Percentiles rank a stretch among this genome's conserved stretches.
phyloP scores from a whole-genome alignment of 2,113 vertebrate species.

The Coturnix japonica region DNA sequence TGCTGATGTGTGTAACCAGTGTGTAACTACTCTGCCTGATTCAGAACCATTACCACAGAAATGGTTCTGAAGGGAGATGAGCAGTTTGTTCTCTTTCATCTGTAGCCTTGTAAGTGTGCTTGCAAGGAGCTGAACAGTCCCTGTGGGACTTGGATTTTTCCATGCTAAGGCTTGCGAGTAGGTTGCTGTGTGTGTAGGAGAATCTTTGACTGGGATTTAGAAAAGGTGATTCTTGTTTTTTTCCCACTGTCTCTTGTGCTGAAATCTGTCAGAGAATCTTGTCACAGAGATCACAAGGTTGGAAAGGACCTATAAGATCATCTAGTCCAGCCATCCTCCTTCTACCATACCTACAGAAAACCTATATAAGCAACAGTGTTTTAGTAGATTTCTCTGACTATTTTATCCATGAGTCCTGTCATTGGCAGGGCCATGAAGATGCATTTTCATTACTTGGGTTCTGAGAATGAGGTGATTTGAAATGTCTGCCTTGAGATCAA shows the following conservation, averaged over 20 bases:
- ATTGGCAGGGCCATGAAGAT: neutral
- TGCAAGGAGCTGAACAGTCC: neutral
- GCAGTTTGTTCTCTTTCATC: neutral
- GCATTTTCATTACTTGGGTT: neutral
- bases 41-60: too few species aligned
- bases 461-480: neutral
- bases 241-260: accelerated
- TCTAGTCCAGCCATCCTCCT: too few species aligned
- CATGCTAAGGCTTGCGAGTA: neutral
- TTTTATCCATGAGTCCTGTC: neutral
- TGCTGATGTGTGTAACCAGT: neutral
- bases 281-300: neutral
- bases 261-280: neutral
- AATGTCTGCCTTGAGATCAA: neutral
- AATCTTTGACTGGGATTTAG: neutral
- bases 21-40: too few species aligned
- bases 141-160: neutral
- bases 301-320: too few species aligned
- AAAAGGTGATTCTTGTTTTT: neutral
- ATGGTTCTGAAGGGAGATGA: neutral
- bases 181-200: neutral
- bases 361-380: neutral
- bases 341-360: too few species aligned
- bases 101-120: neutral
- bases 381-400: neutral